These are phyloP conservation scores for Drosophila kuntzei DNA, from an alignment of 2,888 invertebrate genomes.

Conservation along the genomic window DNA sequence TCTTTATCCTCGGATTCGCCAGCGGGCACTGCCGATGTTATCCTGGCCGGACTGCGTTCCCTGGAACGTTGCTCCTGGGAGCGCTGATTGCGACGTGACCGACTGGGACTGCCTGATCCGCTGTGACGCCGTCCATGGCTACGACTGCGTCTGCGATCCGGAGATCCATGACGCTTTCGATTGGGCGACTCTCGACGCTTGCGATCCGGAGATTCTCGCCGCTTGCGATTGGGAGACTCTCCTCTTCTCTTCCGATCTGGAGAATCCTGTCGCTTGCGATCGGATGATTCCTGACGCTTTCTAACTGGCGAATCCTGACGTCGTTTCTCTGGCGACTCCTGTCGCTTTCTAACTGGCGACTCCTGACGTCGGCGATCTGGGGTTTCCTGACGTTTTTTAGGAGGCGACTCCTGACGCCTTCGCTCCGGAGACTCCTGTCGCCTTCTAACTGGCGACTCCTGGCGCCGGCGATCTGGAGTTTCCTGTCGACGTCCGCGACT, in stretches of 20 bases:
- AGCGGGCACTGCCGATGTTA: constrained; percentile 40
- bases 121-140: constrained; percentile 61
- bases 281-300: constrained; percentile 32
- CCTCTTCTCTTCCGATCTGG: constrained; percentile 34
- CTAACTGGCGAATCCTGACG: constrained; percentile 40
- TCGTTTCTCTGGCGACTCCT: constrained; percentile 35
- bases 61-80: constrained; percentile 41
- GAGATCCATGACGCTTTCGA: constrained; percentile 49
- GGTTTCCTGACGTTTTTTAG: constrained; percentile 28
- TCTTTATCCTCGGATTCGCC: constrained; percentile 70
- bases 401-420: constrained; percentile 44
- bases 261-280: constrained; percentile 39
- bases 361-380: constrained; percentile 36
- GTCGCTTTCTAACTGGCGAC: constrained; percentile 26
- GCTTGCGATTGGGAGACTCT: constrained; percentile 43
- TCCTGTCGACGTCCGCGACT: constrained; percentile 56
- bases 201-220: constrained; percentile 52
- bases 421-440: constrained; percentile 38
- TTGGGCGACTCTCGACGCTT: constrained; percentile 53
- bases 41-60: constrained; percentile 38
- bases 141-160: constrained; percentile 52
- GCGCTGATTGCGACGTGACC: constrained; percentile 46
- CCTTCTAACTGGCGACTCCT: constrained; percentile 35
- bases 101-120: constrained; percentile 57
- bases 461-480: constrained; percentile 37